phyloP scores from a whole-genome alignment of 2,113 vertebrate species.

The Neotragus moschatus region DNA sequence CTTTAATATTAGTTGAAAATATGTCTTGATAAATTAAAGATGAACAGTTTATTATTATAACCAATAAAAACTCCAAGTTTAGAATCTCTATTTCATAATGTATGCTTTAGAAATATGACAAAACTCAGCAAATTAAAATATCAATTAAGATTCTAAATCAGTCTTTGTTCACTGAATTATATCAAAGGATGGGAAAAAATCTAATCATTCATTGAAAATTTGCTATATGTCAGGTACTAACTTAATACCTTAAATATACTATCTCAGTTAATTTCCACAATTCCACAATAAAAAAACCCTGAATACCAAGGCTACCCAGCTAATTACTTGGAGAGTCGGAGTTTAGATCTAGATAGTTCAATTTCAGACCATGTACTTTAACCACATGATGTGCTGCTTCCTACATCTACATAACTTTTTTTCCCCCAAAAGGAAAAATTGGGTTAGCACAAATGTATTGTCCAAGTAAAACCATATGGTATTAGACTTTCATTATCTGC shows the following conservation, averaged over 20 bases:
- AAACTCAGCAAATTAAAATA: not conserved
- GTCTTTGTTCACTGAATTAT: not conserved
- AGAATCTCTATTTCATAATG: not conserved
- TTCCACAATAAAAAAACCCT: not conserved
- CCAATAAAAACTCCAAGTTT: not conserved
- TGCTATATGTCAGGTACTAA: not conserved
- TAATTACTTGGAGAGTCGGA: not conserved
- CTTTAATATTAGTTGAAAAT: not conserved
- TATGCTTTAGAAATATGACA: not conserved
- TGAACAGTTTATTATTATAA: not conserved
- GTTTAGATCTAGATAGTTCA: not conserved
- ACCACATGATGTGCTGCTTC: not conserved
- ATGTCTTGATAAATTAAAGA: not conserved
- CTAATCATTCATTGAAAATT: not conserved
- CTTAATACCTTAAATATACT: not conserved
- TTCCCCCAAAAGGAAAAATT: not conserved
- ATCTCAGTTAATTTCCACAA: constrained; percentile 1
- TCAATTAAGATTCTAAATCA: not conserved
- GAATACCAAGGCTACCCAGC: not conserved
- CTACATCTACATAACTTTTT: not conserved
- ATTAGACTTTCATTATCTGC: not conserved
- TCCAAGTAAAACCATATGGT: not conserved
- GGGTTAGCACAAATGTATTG: not conserved
- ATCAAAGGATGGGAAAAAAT: not conserved
- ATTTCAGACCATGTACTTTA: not conserved